Evolutionary conservation across 2,888 invertebrate genomes (phyloP).

Genomic region (Philonicus albiceps): DNA sequence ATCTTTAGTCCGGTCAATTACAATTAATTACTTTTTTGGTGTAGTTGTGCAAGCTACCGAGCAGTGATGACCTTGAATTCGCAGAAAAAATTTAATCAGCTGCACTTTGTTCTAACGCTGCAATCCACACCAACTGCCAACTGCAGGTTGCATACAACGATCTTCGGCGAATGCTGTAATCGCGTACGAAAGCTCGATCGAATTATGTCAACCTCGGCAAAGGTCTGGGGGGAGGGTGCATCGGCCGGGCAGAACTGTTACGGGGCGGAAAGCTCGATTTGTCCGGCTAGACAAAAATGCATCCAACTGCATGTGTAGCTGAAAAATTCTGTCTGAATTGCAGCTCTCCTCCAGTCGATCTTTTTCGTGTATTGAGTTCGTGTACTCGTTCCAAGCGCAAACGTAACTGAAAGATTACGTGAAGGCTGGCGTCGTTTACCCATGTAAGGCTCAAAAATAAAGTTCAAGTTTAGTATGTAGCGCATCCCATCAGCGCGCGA

Average conservation of each 20-base stretch:
- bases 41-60: background rate
- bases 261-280: slow-evolving; percentile 20
- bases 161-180: background rate
- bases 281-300: background rate
- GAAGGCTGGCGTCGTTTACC: background rate
- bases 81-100: slow-evolving; percentile 19
- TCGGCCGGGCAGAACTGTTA: background rate
- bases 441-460: background rate
- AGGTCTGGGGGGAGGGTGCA: background rate
- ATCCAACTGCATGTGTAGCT: background rate
- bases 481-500: slow-evolving; percentile 31
- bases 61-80: slow-evolving; percentile 6
- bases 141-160: background rate
- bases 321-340: slow-evolving; percentile 14
- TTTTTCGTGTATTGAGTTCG: background rate
- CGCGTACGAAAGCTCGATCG: background rate
- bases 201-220: background rate
- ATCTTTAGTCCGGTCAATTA: background rate
- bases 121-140: background rate
- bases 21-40: slow-evolving; percentile 4
- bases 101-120: slow-evolving; percentile 35
- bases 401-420: background rate
- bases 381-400: background rate
- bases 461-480: slow-evolving; percentile 41
- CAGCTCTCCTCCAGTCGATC: slow-evolving; percentile 10